Base-by-base conservation (phyloP, 37 sponge, comb jelly and placozoan species). In the Ephydatia muelleri region DNA sequence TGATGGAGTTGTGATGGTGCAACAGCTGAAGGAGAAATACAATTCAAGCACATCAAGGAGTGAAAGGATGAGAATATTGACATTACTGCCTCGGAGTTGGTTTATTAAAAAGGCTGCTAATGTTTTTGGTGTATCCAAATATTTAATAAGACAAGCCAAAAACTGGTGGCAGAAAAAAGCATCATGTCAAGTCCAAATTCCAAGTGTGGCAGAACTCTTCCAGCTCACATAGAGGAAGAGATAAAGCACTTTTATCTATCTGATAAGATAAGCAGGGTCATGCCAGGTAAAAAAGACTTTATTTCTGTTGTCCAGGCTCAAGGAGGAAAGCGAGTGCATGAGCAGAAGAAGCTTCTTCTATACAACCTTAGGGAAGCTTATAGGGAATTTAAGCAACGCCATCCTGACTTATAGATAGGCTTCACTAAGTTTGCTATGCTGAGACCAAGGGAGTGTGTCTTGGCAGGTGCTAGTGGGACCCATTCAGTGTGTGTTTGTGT, bases 381-480 rank as follows among this genome's bases (percentile, higher is more conserved):
- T n/a, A n/a, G 49, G 65, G 21, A 40, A 38, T 78, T 78, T 16
- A 75, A 75, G 38, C 38, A 75, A 34, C 31, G 36, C 6, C 64
- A 78, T 34, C 79, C 79, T 25, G 9, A 27, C 21, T 57, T 25
- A 26, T 57, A 72, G 39, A 83, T 83, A 28, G 72, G 70, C 35
- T 81, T 81, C 82, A 68, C 82, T 16, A 83, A 83, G 28, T 83
- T n/a, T n/a, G n/a, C n/a, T n/a, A n/a, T n/a, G n/a, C n/a, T n/a
- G n/a, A n/a, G n/a, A n/a, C n/a, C n/a, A n/a, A n/a, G n/a, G n/a
- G n/a, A n/a, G n/a, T n/a, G n/a, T n/a, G n/a, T n/a, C n/a, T n/a
- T n/a, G n/a, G n/a, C n/a, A n/a, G n/a, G n/a, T n/a, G n/a, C n/a
- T n/a, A n/a, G n/a, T n/a, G n/a, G n/a, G n/a, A n/a, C n/a, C n/a